Evolutionary conservation across 1,140 invertebrate species (phyloP).

Genomic region (Drosophila lini): DNA sequence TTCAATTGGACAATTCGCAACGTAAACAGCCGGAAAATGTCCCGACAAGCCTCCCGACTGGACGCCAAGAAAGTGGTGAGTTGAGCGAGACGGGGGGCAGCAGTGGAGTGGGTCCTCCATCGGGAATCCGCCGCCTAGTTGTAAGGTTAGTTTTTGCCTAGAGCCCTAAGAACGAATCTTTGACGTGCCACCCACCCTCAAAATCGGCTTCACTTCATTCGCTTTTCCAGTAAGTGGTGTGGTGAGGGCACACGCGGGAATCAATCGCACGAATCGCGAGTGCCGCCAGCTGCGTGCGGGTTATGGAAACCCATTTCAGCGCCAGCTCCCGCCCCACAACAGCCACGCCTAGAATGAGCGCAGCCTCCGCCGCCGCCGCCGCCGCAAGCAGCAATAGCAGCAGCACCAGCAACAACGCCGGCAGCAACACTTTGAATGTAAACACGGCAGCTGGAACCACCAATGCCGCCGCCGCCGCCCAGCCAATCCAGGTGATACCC

Average conservation of each 20-base stretch:
- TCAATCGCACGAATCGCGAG: conserved; percentile 32
- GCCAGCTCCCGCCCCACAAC: conserved; percentile 55
- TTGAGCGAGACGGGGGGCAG: conserved; percentile 26
- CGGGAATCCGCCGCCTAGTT: conserved; percentile 31
- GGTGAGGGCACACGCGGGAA: conserved; percentile 40
- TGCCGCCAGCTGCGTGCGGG: conserved; percentile 25
- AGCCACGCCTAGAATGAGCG: conserved; percentile 65
- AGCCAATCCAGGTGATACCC: conserved; percentile 77
- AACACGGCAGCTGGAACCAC: conserved; percentile 13
- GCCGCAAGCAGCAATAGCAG: conserved; percentile 20
- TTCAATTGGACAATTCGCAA: conserved; percentile 21
- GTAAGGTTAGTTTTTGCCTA: conserved; percentile 65
- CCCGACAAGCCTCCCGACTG: conserved; percentile 75
- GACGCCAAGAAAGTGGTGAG: conserved; percentile 86
- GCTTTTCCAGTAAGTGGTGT: conserved; percentile 83
- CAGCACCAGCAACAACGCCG: conserved; percentile 42
- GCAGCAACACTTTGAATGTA: conserved; percentile 24
- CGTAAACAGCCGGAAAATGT: conserved; percentile 67
- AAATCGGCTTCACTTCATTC: conserved; percentile 83
- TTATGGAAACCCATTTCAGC: conserved; percentile 77
- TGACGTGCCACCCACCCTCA: conserved; percentile 76
- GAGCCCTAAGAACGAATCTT: conserved; percentile 56
- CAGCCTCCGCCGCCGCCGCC: conserved; percentile 9
- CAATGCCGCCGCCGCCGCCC: conserved; percentile 20
- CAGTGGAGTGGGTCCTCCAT: conserved; percentile 4